These are phyloP conservation scores for Sinocyclocheilus anophthalmus DNA, from an alignment of 2,113 vertebrate genomes.

Conservation along the genomic window DNA sequence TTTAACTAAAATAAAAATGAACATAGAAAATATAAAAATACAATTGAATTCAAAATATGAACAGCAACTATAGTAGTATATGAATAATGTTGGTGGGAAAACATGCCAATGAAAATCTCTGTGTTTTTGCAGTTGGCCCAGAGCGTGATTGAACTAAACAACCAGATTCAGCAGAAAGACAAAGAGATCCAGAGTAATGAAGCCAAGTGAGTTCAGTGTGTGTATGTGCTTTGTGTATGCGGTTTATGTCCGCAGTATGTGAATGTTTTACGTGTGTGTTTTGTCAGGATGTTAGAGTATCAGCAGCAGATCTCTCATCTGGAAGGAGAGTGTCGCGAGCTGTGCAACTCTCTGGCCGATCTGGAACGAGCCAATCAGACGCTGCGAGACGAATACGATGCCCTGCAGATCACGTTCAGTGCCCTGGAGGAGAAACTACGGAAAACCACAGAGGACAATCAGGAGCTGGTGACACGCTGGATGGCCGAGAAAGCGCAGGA, in stretches of 20 bases:
- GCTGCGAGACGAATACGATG: conserved; percentile 95
- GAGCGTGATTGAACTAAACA: conserved; percentile 93
- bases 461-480: conserved; percentile 95
- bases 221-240: not conserved
- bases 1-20: too few species aligned
- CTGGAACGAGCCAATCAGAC: conserved; percentile 94
- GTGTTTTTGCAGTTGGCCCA: conserved; percentile 83
- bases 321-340: conserved; percentile 87
- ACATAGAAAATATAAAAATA: not conserved
- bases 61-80: not conserved
- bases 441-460: conserved; percentile 94
- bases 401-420: conserved; percentile 95
- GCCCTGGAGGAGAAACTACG: conserved; percentile 95
- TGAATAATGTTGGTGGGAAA: not conserved
- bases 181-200: conserved; percentile 93
- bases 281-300: conserved; percentile 85
- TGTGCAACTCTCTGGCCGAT: conserved; percentile 85
- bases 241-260: not conserved
- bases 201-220: conserved; percentile 84
- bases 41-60: not conserved
- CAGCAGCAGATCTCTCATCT: conserved; percentile 85
- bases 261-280: not conserved
- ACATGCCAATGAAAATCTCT: not conserved
- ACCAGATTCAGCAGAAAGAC: conserved; percentile 95
- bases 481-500: conserved; percentile 99